Evolutionary conservation across 2,888 invertebrate species (phyloP), one percentile per base, ranked within the genome.

Genomic region (Chaetoderma sp.): DNA sequence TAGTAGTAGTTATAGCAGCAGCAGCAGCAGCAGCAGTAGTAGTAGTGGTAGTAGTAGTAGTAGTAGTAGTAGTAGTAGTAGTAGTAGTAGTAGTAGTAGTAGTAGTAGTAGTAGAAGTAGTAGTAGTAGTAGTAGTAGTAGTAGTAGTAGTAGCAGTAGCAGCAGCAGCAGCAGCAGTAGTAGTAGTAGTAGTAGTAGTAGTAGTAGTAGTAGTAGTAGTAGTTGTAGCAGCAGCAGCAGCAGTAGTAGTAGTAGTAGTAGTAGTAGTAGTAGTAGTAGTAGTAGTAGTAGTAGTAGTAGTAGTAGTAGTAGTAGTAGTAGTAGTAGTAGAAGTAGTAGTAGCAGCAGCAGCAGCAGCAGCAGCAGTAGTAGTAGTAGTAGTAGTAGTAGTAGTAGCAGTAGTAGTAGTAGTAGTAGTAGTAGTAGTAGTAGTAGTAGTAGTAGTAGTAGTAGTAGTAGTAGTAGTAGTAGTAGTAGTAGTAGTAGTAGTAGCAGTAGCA

Each of bases 371-470:
- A 8, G 21, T 5, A 13, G 5, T n/a, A 18, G 42, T 16, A 45
- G 28, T 5, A 28, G 57, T 44, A 44, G 42, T 57, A 27, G 57
- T 45, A 42, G 32, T 2, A 50, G 30, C 27, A 32, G 42, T 57
- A 33, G n/a, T 36, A 52, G 25, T 45, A 42, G 27, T 56, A 49
- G 21, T 56, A 60, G 5, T 60, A 60, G 58, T 68, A 68, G n/a
- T 66, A 65, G 55, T 66, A 59, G 27, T 63, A 47, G 42, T 63
- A 25, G 39, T 68, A 65, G 1, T 65, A 63, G 33, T 60, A 71
- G 39, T 65, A 68, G 50, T 62, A 49, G 36, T 64, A 68, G 21
- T 62, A 18, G 3, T n/a, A n/a, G n/a, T n/a, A n/a, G n/a, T n/a
- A n/a, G n/a, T n/a, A n/a, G n/a, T n/a, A n/a, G n/a, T n/a, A n/a